Conservation (phyloP, 2,888 invertebrate species). For the Ichneumoninae sp. region DNA sequence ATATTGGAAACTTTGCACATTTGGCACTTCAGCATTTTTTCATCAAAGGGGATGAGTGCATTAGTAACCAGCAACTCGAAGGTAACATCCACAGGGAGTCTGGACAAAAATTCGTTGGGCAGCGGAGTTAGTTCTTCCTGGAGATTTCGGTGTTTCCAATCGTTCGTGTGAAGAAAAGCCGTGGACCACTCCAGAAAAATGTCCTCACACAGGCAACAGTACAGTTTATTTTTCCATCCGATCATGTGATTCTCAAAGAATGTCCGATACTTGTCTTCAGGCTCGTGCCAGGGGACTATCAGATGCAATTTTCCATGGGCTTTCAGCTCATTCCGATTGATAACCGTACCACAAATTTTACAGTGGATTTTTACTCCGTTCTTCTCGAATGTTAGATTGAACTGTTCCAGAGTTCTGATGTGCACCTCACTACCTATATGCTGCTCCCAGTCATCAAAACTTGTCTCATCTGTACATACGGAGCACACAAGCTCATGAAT, state of each 20-base stretch:
- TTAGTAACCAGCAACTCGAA: conserved; percentile 28
- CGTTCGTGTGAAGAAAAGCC: conserved; percentile 9
- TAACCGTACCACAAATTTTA: conserved; percentile 6
- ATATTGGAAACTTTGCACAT: neutral
- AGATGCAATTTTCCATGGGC: conserved; percentile 43
- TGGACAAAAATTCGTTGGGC: neutral
- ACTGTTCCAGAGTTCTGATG: conserved; percentile 16
- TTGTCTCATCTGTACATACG: neutral
- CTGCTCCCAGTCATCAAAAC: neutral
- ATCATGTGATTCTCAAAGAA: conserved; percentile 50
- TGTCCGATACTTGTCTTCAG: conserved; percentile 18
- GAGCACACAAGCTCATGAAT: conserved; percentile 15
- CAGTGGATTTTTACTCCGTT: conserved; percentile 6
- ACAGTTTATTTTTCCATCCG: neutral
- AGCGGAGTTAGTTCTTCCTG: neutral
- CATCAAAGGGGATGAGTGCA: neutral
- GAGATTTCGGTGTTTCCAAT: neutral
- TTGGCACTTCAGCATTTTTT: neutral
- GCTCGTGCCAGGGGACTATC: conserved; percentile 40
- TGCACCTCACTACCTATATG: conserved; percentile 21
- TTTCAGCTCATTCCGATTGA: neutral
- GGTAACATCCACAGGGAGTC: neutral
- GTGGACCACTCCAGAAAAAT: neutral
- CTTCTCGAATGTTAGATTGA: conserved; percentile 11
- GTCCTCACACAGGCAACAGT: conserved; percentile 31